Conservation (phyloP, 2,113 vertebrate genomes). For the Microtus ochrogaster region DNA sequence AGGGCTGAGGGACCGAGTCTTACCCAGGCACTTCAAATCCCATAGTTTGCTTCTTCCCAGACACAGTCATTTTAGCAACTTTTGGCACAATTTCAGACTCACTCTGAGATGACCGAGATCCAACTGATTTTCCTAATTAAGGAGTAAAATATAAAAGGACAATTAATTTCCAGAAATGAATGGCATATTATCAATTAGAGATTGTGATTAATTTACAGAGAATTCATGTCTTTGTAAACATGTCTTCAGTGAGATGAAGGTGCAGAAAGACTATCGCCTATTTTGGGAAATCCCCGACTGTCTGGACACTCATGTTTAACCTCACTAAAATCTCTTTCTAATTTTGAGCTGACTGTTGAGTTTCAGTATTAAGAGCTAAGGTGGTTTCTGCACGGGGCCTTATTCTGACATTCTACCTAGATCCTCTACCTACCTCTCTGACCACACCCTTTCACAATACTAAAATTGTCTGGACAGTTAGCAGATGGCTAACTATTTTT, state of each 20-base stretch:
- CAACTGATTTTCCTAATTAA: slow-evolving; percentile 91
- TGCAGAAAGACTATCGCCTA: slow-evolving; percentile 32
- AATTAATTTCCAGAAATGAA: slow-evolving; percentile 50
- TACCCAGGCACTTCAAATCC: slow-evolving; percentile 98
- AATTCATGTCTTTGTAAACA: slow-evolving; percentile 31
- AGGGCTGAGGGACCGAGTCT: background rate
- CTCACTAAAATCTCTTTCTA: slow-evolving; percentile 77
- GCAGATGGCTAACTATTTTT: slow-evolving; percentile 78
- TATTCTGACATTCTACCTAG: slow-evolving; percentile 51
- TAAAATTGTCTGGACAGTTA: slow-evolving; percentile 75
- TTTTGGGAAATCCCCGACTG: slow-evolving; percentile 72
- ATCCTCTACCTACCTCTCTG: background rate
- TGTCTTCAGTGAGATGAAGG: slow-evolving; percentile 39
- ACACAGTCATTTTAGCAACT: slow-evolving; percentile 97
- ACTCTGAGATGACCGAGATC: slow-evolving; percentile 86
- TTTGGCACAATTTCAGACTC: slow-evolving; percentile 96
- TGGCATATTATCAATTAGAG: background rate
- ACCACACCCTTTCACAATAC: slow-evolving; percentile 76
- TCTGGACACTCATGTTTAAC: slow-evolving; percentile 54
- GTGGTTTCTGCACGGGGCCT: slow-evolving; percentile 67
- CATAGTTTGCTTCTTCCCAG: slow-evolving; percentile 98
- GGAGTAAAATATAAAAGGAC: slow-evolving; percentile 75
- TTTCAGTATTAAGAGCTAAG: slow-evolving; percentile 79
- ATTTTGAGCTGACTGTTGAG: slow-evolving; percentile 79
- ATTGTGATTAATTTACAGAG: slow-evolving; percentile 29